Conservation (phyloP, 1,140 invertebrate genomes). For the Procambarus clarkii region DNA sequence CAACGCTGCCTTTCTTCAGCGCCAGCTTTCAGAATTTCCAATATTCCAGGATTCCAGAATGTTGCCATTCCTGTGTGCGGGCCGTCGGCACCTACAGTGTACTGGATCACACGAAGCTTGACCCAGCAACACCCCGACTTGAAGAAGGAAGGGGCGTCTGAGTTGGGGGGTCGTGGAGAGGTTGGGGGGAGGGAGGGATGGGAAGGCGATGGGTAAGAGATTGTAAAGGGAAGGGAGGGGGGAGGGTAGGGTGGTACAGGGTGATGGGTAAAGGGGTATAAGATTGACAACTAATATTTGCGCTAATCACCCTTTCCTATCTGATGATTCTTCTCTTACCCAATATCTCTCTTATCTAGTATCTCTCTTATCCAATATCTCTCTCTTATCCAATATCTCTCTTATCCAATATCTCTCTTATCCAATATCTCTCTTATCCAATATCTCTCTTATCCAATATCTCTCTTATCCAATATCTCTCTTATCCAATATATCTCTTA, state of each 20-base stretch:
- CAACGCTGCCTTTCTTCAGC: background rate
- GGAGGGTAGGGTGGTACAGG: background rate
- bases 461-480: too few species aligned
- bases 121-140: background rate
- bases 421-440: too few species aligned
- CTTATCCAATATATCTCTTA: too few species aligned
- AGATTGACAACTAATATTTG: too few species aligned
- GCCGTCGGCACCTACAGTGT: background rate
- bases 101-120: background rate
- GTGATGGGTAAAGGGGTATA: background rate
- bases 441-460: too few species aligned
- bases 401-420: too few species aligned
- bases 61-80: conserved; percentile 1
- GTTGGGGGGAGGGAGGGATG: background rate
- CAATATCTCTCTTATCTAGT: too few species aligned
- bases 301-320: too few species aligned
- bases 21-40: conserved; percentile 26
- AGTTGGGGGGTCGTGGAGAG: background rate
- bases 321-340: too few species aligned
- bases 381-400: too few species aligned
- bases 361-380: too few species aligned
- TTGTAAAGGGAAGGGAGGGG: background rate
- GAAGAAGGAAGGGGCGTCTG: background rate
- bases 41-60: conserved; percentile 28
- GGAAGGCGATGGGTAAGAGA: background rate